Evolutionary conservation across 2,888 invertebrate species (phyloP).

Genomic region (Tortricodes alternella): DNA sequence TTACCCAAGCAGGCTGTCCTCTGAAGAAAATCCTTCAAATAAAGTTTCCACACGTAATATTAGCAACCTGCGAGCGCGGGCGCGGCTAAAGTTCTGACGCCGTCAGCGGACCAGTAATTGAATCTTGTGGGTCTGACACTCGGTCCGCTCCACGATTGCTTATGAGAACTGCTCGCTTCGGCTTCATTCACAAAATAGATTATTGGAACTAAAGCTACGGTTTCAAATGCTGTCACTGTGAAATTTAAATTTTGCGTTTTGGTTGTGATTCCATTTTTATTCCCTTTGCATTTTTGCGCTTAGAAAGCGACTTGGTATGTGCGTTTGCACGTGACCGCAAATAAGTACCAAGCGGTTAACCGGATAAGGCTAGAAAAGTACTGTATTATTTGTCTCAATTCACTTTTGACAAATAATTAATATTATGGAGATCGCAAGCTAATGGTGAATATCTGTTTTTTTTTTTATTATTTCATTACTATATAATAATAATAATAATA

Average conservation of each 20-base stretch:
- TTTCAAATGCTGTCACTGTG: background rate
- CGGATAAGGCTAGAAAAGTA: too few species aligned
- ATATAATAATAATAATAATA: too few species aligned
- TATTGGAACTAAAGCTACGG: conserved; percentile 27
- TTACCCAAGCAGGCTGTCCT: background rate
- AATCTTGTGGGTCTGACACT: conserved; percentile 59
- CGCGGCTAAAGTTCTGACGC: conserved; percentile 58
- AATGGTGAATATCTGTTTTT: too few species aligned
- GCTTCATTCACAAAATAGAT: conserved; percentile 16
- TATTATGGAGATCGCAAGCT: too few species aligned
- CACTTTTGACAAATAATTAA: too few species aligned
- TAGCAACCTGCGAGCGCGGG: conserved; percentile 34
- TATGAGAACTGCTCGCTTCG: conserved; percentile 41
- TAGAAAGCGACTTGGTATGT: too few species aligned
- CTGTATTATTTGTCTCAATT: too few species aligned
- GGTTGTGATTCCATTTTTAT: too few species aligned
- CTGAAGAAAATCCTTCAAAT: conserved; percentile 2
- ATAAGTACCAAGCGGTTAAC: too few species aligned
- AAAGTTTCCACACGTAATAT: conserved; percentile 14
- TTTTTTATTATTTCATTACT: too few species aligned
- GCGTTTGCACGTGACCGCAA: too few species aligned
- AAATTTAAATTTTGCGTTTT: background rate
- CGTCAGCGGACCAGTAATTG: conserved; percentile 65
- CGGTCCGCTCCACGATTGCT: conserved; percentile 44
- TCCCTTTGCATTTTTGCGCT: too few species aligned